A percentile compares a stretch with the other conserved stretches of the same genome.
Conservation (phyloP, 1,140 invertebrate genomes). For the Gonatopus flavifemur region DNA sequence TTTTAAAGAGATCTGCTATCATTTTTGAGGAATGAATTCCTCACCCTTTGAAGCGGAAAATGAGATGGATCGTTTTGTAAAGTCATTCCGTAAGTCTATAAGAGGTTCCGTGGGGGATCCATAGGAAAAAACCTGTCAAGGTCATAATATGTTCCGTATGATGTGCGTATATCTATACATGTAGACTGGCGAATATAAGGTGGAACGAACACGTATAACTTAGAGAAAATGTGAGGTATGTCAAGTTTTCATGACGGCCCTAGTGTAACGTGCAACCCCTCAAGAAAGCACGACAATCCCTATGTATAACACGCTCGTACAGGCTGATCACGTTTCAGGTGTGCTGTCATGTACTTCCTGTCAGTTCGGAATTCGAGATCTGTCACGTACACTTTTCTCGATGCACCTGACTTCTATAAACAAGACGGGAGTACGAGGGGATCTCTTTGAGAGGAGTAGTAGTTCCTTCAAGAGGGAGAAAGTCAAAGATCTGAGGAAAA, state of each 20-base stretch:
- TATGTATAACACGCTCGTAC: constrained; percentile 30
- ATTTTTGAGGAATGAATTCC: too few species aligned
- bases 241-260: constrained; percentile 21
- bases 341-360: constrained; percentile 26
- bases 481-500: neutral
- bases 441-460: too few species aligned
- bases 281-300: constrained; percentile 32
- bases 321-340: constrained; percentile 45
- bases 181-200: constrained; percentile 2
- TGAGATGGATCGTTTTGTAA: too few species aligned
- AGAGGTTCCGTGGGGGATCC: too few species aligned
- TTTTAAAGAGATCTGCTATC: too few species aligned
- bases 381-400: constrained; percentile 14
- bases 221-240: constrained; percentile 12
- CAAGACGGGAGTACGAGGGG: too few species aligned
- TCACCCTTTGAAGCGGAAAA: too few species aligned
- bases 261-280: constrained; percentile 15
- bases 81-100: too few species aligned
- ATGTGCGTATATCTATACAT: neutral
- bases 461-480: neutral
- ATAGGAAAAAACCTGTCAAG: too few species aligned
- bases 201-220: constrained; percentile 6
- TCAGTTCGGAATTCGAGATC: constrained; percentile 30
- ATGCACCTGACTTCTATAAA: too few species aligned
- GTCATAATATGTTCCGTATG: too few species aligned